Conservation (phyloP, 2,888 invertebrate species). For the Diaprepes abbreviatus region DNA sequence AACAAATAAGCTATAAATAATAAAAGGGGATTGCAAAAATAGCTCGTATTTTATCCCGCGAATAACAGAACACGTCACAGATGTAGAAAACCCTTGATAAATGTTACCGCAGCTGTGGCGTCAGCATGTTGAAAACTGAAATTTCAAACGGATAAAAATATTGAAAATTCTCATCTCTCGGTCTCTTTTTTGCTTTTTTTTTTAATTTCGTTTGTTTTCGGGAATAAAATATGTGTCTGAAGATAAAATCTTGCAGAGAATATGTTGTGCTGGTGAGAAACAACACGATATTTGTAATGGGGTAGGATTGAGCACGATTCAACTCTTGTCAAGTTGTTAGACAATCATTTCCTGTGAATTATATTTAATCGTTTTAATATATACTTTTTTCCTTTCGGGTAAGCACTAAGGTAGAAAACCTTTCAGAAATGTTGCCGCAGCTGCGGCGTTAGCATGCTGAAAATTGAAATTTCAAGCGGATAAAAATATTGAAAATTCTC, state of each 20-base stretch:
- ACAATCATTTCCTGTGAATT: no score
- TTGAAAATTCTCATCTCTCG: constrained; percentile 38
- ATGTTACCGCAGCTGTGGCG: constrained; percentile 47
- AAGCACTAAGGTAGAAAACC: constrained; percentile 48
- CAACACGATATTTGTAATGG: no score
- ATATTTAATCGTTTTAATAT: no score
- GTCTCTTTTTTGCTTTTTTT: constrained; percentile 10
- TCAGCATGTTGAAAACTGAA: constrained; percentile 46
- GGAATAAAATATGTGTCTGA: constrained; percentile 19
- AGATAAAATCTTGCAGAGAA: constrained; percentile 16
- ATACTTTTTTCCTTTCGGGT: no score
- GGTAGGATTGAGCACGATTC: no score
- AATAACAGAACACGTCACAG: constrained; percentile 47
- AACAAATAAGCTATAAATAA: constrained; percentile 48
- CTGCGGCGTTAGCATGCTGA: constrained; percentile 45
- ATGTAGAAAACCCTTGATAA: constrained; percentile 49
- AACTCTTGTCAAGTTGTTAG: no score
- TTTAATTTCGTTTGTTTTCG: constrained; percentile 28
- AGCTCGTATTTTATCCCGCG: constrained; percentile 45
- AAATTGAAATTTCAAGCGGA: constrained; percentile 44
- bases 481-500: constrained; percentile 47
- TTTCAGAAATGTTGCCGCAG: constrained; percentile 47
- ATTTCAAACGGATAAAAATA: constrained; percentile 44
- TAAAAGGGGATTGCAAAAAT: constrained; percentile 45
- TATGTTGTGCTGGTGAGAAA: no score